Conservation (phyloP, 2,797 vertebrate species). For the Molossus alvarezi region DNA sequence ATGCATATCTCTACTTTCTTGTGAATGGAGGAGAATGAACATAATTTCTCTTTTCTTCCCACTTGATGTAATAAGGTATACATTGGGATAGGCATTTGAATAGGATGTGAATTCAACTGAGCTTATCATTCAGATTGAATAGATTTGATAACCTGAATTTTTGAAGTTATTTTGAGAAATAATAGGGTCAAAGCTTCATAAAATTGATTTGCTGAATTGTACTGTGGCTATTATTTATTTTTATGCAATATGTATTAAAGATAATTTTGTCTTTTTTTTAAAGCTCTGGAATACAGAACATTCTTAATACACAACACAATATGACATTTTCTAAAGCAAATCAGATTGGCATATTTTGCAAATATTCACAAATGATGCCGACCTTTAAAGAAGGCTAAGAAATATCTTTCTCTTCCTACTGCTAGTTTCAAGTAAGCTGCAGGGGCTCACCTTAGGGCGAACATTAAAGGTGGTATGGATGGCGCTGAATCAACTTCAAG, state of each 20-base stretch:
- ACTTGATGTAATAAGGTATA: constrained; percentile 49
- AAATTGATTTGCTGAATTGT: constrained; percentile 42
- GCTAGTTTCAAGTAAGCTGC: background rate
- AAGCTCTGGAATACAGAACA: constrained; percentile 5
- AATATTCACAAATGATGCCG: background rate
- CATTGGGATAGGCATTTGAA: background rate
- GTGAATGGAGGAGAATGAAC: constrained; percentile 76
- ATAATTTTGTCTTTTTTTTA: constrained; percentile 55
- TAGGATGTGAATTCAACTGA: constrained; percentile 47
- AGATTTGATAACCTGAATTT: constrained; percentile 48
- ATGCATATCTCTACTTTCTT: constrained; percentile 54
- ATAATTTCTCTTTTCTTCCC: constrained; percentile 69
- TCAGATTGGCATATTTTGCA: constrained; percentile 8
- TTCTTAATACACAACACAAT: background rate
- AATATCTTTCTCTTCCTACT: background rate
- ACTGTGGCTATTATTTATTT: constrained; percentile 33
- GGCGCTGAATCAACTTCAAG: background rate
- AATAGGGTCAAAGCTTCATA: constrained; percentile 6
- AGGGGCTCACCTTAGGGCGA: background rate
- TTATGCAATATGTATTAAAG: constrained; percentile 12
- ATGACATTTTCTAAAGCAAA: constrained; percentile 34
- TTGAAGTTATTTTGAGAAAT: constrained; percentile 22
- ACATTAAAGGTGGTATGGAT: background rate
- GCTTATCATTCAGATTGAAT: constrained; percentile 42
- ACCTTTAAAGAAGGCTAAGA: constrained; percentile 30